Conservation (phyloP, 2,888 invertebrate genomes). For the Lathronympha strigana region DNA sequence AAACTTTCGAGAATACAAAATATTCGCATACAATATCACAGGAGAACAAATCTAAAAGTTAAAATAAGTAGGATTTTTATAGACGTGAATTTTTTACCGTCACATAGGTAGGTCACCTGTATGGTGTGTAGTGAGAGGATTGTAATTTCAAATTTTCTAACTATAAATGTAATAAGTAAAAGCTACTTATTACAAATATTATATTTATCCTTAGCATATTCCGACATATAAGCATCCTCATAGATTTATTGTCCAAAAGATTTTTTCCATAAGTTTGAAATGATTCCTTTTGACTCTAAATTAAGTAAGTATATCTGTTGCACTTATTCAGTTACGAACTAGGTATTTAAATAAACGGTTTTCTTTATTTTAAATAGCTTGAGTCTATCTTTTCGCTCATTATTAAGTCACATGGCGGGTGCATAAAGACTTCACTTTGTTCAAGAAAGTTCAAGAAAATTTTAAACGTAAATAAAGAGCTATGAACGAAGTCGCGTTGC, state of each 20-base stretch:
- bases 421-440: neutral
- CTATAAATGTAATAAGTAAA: too few species aligned
- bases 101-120: neutral
- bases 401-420: neutral
- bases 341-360: neutral
- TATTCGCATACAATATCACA: neutral
- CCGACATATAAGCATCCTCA: too few species aligned
- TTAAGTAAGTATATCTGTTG: too few species aligned
- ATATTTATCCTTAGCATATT: too few species aligned
- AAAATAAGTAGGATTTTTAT: neutral
- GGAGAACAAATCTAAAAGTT: neutral
- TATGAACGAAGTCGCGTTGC: constrained; percentile 16
- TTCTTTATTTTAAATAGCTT: neutral
- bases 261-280: too few species aligned
- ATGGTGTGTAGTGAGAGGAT: neutral
- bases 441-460: constrained; percentile 5
- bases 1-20: constrained; percentile 11
- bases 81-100: neutral
- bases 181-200: too few species aligned
- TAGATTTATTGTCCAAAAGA: too few species aligned
- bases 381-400: neutral
- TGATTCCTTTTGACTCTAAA: too few species aligned
- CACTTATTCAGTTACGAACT: too few species aligned
- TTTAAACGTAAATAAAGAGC: neutral
- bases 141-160: neutral